phyloP scores from a whole-genome alignment of 1,140 invertebrate species.

The Medauroidea extradentata region DNA sequence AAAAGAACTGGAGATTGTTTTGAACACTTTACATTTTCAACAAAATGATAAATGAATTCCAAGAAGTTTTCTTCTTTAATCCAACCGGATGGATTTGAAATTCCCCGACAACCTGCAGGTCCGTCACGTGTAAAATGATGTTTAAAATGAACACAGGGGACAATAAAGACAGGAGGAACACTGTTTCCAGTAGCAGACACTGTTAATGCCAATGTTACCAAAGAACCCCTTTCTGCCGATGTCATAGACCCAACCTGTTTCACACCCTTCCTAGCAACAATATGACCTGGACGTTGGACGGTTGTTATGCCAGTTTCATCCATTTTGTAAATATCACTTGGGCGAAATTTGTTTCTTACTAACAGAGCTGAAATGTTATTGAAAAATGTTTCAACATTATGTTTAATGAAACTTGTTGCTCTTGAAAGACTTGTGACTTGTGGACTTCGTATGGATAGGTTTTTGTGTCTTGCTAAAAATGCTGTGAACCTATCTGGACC shows the following conservation, averaged over 20 bases:
- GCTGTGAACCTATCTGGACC: slow-evolving; percentile 40
- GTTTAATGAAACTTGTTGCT: slow-evolving; percentile 41
- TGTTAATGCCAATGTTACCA: slow-evolving; percentile 39
- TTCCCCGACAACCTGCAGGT: slow-evolving; percentile 28
- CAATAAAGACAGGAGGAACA: slow-evolving; percentile 40
- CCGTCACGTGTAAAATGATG: slow-evolving; percentile 44
- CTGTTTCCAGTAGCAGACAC: slow-evolving; percentile 33
- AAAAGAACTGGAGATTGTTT: too few relatives aligned
- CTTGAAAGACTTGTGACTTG: slow-evolving; percentile 40
- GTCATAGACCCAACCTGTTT: slow-evolving; percentile 43
- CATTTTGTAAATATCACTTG: not conserved
- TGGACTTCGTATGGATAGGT: slow-evolving; percentile 38
- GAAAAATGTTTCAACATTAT: slow-evolving; percentile 37
- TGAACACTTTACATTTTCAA: too few relatives aligned
- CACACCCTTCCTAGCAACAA: slow-evolving; percentile 25
- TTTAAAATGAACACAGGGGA: slow-evolving; percentile 38
- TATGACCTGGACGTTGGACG: not conserved
- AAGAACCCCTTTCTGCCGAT: slow-evolving; percentile 42
- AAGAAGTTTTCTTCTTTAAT: not conserved
- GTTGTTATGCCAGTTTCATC: slow-evolving; percentile 8
- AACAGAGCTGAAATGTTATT: slow-evolving; percentile 20
- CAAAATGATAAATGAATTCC: too few relatives aligned
- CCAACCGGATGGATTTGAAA: not conserved
- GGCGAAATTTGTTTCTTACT: not conserved
- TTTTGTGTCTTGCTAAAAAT: slow-evolving; percentile 40